Evolutionary conservation across 2,113 vertebrate species (phyloP).

Genomic region (Eublepharis macularius): DNA sequence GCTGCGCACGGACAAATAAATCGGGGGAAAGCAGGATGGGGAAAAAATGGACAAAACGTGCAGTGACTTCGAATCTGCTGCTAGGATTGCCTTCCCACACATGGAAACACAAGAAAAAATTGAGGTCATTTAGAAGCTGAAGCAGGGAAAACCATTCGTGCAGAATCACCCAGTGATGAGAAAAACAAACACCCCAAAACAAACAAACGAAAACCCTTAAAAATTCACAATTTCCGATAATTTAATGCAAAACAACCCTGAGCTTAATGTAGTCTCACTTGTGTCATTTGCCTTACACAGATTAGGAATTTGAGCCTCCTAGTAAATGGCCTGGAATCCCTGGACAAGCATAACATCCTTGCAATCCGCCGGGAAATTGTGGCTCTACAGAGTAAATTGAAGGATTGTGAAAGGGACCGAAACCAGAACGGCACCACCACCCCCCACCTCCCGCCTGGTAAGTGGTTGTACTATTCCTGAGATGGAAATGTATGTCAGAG

Average conservation of each 20-base stretch:
- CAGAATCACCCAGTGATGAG: too few relatives aligned
- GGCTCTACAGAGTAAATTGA: slow-evolving; percentile 62
- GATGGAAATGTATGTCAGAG: background rate
- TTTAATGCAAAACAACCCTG: slow-evolving; percentile 48
- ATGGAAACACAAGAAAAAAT: too few relatives aligned
- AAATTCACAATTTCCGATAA: slow-evolving; percentile 53
- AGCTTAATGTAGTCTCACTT: slow-evolving; percentile 46
- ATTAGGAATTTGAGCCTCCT: slow-evolving; percentile 77
- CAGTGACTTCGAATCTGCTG: too few relatives aligned
- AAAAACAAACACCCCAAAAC: too few relatives aligned
- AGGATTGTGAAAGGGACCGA: slow-evolving; percentile 66
- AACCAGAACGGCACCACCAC: background rate
- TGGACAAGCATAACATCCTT: slow-evolving; percentile 79
- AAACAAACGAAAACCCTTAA: slow-evolving; percentile 30
- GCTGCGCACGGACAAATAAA: too few relatives aligned
- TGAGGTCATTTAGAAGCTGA: too few relatives aligned
- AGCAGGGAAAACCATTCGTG: too few relatives aligned
- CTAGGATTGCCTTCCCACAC: too few relatives aligned
- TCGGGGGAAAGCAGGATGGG: too few relatives aligned
- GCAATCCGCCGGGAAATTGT: slow-evolving; percentile 70
- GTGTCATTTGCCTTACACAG: slow-evolving; percentile 62
- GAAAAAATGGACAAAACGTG: too few relatives aligned
- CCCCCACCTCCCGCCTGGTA: slow-evolving; percentile 67
- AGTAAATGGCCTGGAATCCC: slow-evolving; percentile 71
- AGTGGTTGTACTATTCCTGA: background rate